These are phyloP conservation scores for Myioborus melanocephalus DNA, from an alignment of 2,797 vertebrate genomes.

Conservation along the genomic window DNA sequence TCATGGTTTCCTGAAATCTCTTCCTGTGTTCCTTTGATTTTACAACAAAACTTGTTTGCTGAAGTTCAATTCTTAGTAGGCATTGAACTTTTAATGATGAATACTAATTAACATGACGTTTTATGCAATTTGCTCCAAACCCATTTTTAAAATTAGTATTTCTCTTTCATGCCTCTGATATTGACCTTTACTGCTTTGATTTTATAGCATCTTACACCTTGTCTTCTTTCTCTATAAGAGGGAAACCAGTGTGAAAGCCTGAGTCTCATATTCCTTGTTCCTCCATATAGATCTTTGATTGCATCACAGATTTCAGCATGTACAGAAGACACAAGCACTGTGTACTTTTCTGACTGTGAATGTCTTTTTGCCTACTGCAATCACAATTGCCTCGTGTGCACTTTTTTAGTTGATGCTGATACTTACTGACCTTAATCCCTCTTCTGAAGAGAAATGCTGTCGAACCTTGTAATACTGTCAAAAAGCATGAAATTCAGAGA, in stretches of 20 bases:
- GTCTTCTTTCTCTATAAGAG: not conserved
- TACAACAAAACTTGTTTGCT: not conserved
- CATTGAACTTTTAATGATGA: not conserved
- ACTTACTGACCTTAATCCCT: slow-evolving; percentile 67
- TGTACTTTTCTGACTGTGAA: not conserved
- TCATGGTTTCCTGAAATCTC: not conserved
- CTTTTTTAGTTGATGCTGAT: slow-evolving; percentile 67
- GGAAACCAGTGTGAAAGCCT: not conserved
- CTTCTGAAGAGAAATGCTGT: slow-evolving; percentile 64
- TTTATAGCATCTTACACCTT: not conserved
- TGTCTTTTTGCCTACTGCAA: slow-evolving; percentile 13
- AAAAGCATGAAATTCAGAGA: slow-evolving; percentile 63
- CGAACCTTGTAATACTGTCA: slow-evolving; percentile 67
- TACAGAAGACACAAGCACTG: not conserved
- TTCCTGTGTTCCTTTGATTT: not conserved
- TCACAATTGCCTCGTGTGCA: slow-evolving; percentile 22
- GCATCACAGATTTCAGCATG: not conserved
- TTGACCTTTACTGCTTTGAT: not conserved
- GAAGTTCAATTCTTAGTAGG: not conserved
- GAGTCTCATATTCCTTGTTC: not conserved
- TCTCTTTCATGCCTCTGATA: not conserved
- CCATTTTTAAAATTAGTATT: not conserved
- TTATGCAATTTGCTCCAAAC: not conserved
- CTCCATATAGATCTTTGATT: not conserved
- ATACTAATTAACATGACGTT: not conserved